phyloP scores from a whole-genome alignment of 1,140 invertebrate genomes.

The Pogonomyrmex barbatus region DNA sequence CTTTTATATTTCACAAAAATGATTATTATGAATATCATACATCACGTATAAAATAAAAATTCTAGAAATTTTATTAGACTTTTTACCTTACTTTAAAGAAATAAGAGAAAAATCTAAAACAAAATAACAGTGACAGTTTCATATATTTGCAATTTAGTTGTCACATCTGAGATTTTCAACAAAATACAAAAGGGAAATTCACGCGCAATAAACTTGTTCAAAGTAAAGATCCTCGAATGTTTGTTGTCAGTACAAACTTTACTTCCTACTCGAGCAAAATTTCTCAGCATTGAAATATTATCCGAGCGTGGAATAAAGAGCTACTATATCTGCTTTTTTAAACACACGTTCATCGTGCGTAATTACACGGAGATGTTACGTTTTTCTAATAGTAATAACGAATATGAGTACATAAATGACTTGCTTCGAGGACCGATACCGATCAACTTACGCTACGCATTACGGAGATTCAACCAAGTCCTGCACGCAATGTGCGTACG shows the following conservation, averaged over 20 bases:
- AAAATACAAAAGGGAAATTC: conserved; percentile 15
- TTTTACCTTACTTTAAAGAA: neutral
- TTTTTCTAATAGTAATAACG: conserved; percentile 49
- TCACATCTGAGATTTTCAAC: conserved; percentile 12
- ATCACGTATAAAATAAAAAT: neutral
- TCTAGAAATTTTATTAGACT: neutral
- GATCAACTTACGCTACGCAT: conserved; percentile 44
- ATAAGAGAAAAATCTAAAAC: neutral
- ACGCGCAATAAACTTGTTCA: conserved; percentile 12
- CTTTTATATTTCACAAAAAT: neutral
- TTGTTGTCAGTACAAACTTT: conserved; percentile 47
- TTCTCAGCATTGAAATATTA: conserved; percentile 78
- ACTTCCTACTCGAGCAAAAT: conserved; percentile 64
- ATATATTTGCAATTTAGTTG: conserved; percentile 6
- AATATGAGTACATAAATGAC: conserved; percentile 23
- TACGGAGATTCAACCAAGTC: conserved; percentile 16
- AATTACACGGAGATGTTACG: conserved; percentile 26
- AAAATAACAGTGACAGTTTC: conserved; percentile 12
- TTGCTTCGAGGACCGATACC: conserved; percentile 30
- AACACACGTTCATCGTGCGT: conserved; percentile 33
- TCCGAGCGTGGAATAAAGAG: conserved; percentile 49
- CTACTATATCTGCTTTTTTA: conserved; percentile 47
- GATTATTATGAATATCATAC: neutral
- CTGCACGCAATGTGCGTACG: neutral
- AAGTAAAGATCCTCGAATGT: neutral